phyloP scores from a whole-genome alignment of 2,113 vertebrate genomes.

The Muntiacus reevesi region DNA sequence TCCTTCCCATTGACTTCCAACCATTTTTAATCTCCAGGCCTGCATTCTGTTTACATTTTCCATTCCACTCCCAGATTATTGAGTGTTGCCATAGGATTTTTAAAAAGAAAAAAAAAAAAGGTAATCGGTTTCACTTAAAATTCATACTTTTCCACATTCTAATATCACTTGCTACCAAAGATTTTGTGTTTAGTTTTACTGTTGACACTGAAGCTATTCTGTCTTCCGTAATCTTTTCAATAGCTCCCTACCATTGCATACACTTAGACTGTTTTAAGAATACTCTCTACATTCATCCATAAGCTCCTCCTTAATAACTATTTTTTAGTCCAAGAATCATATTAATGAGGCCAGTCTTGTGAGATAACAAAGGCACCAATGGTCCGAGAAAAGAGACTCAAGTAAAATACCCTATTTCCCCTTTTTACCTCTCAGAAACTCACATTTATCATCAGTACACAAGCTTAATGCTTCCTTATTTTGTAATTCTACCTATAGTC shows the following conservation, averaged over 20 bases:
- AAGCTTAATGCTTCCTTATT: background rate
- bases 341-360: background rate
- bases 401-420: background rate
- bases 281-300: background rate
- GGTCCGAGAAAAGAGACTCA: background rate
- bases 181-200: background rate
- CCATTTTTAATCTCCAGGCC: background rate
- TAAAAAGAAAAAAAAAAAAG: background rate
- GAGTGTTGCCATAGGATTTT: background rate
- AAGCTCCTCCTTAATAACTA: background rate
- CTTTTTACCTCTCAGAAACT: background rate
- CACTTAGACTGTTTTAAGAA: background rate
- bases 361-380: background rate
- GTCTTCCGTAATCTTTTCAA: background rate
- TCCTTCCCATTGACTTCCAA: background rate
- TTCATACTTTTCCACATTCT: background rate
- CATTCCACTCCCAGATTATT: background rate
- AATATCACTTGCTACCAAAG: background rate
- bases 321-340: background rate
- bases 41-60: conserved; percentile 21
- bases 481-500: background rate
- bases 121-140: background rate
- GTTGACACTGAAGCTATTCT: background rate
- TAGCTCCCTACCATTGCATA: background rate
- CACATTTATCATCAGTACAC: background rate